A percentile compares a stretch with the other conserved stretches of the same genome.
Evolutionary conservation across 2,797 vertebrate genomes (phyloP).

Genomic region (Chloroceryle inda): DNA sequence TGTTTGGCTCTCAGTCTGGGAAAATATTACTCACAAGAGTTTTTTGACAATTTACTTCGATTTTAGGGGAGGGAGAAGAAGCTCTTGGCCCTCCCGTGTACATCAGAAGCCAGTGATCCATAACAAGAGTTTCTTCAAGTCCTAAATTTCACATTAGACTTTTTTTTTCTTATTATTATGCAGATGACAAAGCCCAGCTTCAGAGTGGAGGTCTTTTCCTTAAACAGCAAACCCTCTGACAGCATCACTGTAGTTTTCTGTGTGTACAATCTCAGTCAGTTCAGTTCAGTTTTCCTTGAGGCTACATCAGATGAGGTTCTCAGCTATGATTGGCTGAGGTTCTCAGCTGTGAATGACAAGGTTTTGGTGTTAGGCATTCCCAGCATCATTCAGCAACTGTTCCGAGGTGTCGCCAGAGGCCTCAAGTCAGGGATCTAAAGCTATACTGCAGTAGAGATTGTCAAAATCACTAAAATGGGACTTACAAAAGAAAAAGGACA

Average conservation of each 20-base stretch:
- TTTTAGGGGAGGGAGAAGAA: neutral
- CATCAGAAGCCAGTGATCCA: neutral
- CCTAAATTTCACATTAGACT: neutral
- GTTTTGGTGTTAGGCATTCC: neutral
- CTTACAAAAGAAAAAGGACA: neutral
- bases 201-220: neutral
- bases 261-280: neutral
- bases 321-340: neutral
- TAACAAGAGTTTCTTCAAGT: neutral
- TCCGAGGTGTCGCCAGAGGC: neutral
- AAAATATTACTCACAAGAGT: neutral
- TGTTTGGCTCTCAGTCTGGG: neutral
- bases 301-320: neutral
- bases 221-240: neutral
- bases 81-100: neutral
- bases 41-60: neutral
- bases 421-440: neutral
- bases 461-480: neutral
- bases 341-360: neutral
- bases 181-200: neutral
- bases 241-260: rapidly evolving
- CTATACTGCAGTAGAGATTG: neutral
- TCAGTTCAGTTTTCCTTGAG: neutral
- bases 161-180: neutral
- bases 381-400: neutral